Conservation (phyloP, 2,113 vertebrate genomes). For the Psittacara wagleri region DNA sequence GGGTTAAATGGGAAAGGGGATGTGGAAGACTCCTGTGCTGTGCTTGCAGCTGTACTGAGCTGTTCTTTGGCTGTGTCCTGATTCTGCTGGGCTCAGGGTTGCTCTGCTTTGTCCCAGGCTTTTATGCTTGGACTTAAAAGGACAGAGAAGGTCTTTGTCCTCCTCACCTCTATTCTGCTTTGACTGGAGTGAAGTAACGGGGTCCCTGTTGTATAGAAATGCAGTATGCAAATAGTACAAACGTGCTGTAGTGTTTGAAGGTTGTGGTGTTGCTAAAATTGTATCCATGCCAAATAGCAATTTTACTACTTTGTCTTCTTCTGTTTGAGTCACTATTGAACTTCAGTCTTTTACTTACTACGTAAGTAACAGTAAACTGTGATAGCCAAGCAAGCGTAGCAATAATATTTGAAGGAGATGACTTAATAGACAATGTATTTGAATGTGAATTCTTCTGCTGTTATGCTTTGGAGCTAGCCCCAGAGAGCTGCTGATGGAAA, state of each 20-base stretch:
- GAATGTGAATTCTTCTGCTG: background rate
- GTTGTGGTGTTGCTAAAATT: background rate
- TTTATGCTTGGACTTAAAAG: background rate
- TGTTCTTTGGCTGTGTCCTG: background rate
- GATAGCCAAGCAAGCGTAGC: background rate
- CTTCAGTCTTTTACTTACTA: background rate
- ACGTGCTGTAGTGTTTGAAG: background rate
- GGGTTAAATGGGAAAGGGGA: background rate
- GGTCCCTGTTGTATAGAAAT: background rate
- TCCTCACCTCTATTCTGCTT: background rate
- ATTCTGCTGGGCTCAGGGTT: background rate
- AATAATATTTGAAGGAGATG: slow-evolving; percentile 20
- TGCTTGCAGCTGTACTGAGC: background rate
- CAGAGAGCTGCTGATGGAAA: background rate
- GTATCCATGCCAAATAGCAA: background rate
- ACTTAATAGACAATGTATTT: background rate
- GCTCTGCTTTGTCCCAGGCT: background rate
- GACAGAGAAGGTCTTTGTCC: background rate
- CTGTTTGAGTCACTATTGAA: background rate
- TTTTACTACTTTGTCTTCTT: background rate
- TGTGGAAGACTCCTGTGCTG: fast-evolving
- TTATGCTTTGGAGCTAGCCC: background rate
- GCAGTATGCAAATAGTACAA: background rate
- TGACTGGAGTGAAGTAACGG: background rate
- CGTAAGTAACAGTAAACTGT: background rate